Evolutionary conservation across 1,140 invertebrate species (phyloP).

Genomic region (Thalassaphorura encarpata): DNA sequence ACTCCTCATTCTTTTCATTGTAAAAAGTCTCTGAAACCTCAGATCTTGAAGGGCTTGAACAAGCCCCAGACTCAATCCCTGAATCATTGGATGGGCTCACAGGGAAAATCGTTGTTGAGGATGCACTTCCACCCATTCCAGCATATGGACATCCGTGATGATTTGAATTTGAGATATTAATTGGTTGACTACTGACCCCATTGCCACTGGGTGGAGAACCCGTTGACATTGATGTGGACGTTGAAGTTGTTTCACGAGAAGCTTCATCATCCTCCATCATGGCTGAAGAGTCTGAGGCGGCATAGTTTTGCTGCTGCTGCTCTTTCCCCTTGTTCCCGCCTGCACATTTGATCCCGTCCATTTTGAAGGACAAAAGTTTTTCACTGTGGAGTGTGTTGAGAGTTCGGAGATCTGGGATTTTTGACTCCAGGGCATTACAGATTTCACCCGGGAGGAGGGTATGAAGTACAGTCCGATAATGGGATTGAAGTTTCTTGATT

Average conservation of each 20-base stretch:
- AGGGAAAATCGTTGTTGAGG: constrained; percentile 19
- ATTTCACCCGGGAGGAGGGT: constrained; percentile 60
- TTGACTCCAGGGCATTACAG: constrained; percentile 77
- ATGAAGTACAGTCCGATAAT: constrained; percentile 22
- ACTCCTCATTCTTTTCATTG: constrained; percentile 61
- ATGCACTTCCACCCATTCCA: too few species aligned
- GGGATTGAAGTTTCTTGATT: constrained; percentile 55
- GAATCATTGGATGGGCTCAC: constrained; percentile 61
- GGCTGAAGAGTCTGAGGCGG: too few species aligned
- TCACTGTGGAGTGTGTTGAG: constrained; percentile 93
- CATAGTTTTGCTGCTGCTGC: too few species aligned
- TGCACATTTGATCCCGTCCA: constrained; percentile 82
- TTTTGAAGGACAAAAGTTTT: constrained; percentile 84
- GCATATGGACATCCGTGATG: too few species aligned
- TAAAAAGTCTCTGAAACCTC: constrained; percentile 19
- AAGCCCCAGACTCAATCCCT: constrained; percentile 84
- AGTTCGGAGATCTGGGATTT: constrained; percentile 87
- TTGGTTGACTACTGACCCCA: too few species aligned
- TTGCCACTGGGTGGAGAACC: too few species aligned
- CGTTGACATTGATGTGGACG: too few species aligned
- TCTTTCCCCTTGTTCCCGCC: too few species aligned
- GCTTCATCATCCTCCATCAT: too few species aligned
- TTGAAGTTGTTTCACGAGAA: too few species aligned
- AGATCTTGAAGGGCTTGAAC: constrained; percentile 56
- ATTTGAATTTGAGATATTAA: too few species aligned